These are phyloP conservation scores for Halesus radiatus DNA, from an alignment of 1,140 invertebrate genomes.

Conservation along the genomic window DNA sequence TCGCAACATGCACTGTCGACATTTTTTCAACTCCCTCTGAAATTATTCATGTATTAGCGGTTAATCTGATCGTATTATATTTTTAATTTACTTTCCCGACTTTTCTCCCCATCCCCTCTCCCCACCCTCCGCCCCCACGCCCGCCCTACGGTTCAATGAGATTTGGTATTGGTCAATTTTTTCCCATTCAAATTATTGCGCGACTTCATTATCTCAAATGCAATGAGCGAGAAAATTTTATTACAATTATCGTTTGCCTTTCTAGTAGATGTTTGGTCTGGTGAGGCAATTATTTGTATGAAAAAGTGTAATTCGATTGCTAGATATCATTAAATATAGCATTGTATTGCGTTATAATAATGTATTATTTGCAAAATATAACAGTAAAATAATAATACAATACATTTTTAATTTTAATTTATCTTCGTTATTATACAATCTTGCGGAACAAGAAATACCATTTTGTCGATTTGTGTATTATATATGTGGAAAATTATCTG, in stretches of 20 bases:
- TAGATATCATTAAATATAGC: no score
- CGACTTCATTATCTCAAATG: slow-evolving; percentile 18
- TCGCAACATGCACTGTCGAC: slow-evolving; percentile 40
- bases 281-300: background rate
- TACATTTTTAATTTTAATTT: no score
- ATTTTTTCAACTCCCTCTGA: slow-evolving; percentile 31
- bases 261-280: background rate
- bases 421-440: no score
- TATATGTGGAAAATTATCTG: no score
- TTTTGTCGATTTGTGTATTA: no score
- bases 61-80: slow-evolving; percentile 50
- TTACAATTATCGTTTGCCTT: background rate
- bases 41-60: slow-evolving; percentile 50
- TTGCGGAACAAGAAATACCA: no score
- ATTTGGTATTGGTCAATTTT: slow-evolving; percentile 16
- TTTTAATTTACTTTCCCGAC: slow-evolving; percentile 43
- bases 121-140: slow-evolving; percentile 4
- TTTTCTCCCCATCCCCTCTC: background rate
- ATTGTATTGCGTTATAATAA: no score
- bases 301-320: background rate
- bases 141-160: background rate
- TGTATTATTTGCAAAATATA: no score
- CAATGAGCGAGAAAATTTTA: background rate
- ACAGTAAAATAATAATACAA: no score
- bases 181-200: slow-evolving; percentile 29